Conservation (phyloP, 2,113 vertebrate species). For the Chionis minor region DNA sequence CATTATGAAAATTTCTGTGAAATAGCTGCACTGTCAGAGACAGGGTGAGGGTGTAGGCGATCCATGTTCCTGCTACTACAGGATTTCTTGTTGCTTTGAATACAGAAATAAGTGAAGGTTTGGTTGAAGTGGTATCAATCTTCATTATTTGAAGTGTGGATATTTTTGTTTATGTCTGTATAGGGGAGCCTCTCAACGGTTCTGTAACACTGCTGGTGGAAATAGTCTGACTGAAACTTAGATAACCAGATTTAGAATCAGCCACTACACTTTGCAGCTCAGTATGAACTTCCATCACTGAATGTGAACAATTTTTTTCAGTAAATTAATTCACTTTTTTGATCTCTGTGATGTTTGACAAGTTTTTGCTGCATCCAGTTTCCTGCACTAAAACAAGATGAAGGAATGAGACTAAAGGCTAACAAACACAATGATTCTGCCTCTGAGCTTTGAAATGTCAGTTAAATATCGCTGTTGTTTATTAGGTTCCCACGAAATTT, state of each 20-base stretch:
- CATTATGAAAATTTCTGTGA: not conserved
- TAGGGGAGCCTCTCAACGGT: not conserved
- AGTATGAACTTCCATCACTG: not conserved
- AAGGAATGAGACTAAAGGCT: not conserved
- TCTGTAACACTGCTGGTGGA: not conserved
- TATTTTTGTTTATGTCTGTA: not conserved
- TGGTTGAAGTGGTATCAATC: not conserved
- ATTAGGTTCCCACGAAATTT: slow-evolving; percentile 16
- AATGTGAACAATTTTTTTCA: not conserved
- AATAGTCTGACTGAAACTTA: not conserved
- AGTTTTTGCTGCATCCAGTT: not conserved
- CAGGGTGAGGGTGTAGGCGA: not conserved
- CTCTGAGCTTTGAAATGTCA: slow-evolving; percentile 39
- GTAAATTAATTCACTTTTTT: not conserved
- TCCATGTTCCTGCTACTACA: not conserved
- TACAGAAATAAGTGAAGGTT: not conserved
- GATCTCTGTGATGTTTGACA: not conserved
- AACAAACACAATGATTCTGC: slow-evolving; percentile 9
- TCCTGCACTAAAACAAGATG: not conserved
- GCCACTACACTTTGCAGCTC: not conserved
- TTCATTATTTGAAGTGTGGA: not conserved
- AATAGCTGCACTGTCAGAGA: not conserved
- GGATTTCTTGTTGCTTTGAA: not conserved
- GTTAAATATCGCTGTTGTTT: slow-evolving; percentile 40
- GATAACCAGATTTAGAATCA: not conserved